A percentile compares a stretch with the other conserved stretches of the same genome.
These are phyloP conservation scores for Esperia sulphurella DNA, from an alignment of 2,888 invertebrate genomes.

Conservation along the genomic window DNA sequence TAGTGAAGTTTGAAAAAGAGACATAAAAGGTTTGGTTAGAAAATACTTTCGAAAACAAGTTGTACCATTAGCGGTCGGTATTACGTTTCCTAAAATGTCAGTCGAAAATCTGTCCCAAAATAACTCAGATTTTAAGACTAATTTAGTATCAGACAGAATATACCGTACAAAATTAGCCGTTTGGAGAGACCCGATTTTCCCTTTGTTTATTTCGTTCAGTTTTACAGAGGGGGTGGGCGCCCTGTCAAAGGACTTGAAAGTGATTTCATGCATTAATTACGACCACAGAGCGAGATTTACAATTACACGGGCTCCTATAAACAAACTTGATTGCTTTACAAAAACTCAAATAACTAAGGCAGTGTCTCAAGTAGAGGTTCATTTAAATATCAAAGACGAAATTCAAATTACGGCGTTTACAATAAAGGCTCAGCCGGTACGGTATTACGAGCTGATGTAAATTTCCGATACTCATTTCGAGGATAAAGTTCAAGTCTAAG, in stretches of 20 bases:
- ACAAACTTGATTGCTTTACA: slow-evolving; percentile 80
- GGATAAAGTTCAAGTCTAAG: slow-evolving; percentile 70
- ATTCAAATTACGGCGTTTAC: slow-evolving; percentile 79
- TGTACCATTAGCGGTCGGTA: no score
- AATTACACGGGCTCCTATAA: slow-evolving; percentile 74
- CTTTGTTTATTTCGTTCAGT: slow-evolving; percentile 45
- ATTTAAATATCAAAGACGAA: slow-evolving; percentile 79
- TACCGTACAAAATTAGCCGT: slow-evolving; percentile 32
- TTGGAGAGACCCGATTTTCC: slow-evolving; percentile 31
- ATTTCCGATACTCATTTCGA: slow-evolving; percentile 78
- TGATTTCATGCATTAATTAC: slow-evolving; percentile 74
- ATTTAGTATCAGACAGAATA: neutral
- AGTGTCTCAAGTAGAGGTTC: slow-evolving; percentile 77
- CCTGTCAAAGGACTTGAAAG: slow-evolving; percentile 53
- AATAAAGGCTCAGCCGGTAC: slow-evolving; percentile 74
- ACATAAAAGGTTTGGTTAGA: no score
- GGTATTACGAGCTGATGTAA: slow-evolving; percentile 77
- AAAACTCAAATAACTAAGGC: slow-evolving; percentile 79
- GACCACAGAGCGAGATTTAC: slow-evolving; percentile 74
- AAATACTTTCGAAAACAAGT: no score
- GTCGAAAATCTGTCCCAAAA: no score
- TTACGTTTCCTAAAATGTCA: no score
- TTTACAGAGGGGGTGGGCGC: slow-evolving; percentile 37
- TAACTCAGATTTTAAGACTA: neutral
- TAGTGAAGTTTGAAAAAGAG: no score